phyloP scores from a whole-genome alignment of 2,797 vertebrate genomes.

The Helarctos malayanus region DNA sequence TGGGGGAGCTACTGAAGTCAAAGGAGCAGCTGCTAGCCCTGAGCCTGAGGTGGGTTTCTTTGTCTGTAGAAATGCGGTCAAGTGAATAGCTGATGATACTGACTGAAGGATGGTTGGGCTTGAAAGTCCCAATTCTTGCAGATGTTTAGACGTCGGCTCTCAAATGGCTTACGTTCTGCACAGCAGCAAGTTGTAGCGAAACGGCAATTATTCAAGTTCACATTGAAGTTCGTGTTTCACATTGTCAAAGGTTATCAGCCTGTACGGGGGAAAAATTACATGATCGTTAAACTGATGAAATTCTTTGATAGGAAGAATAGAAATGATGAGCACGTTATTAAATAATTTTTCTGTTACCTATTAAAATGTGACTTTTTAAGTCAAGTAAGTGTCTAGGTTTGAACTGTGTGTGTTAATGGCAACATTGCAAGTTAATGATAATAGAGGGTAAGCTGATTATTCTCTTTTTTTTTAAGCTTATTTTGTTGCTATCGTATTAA shows the following conservation, averaged over 20 bases:
- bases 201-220: constrained; percentile 29
- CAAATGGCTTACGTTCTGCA: constrained; percentile 49
- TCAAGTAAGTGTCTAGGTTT: constrained; percentile 33
- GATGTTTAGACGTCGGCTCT: neutral
- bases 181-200: constrained; percentile 36
- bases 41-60: constrained; percentile 93
- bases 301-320: constrained; percentile 64
- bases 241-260: constrained; percentile 53
- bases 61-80: neutral
- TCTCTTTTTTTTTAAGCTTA: neutral
- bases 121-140: neutral
- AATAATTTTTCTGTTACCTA: neutral
- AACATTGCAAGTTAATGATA: neutral
- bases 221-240: constrained; percentile 27
- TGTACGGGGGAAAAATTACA: neutral
- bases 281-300: neutral
- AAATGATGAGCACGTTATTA: constrained; percentile 61
- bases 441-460: neutral
- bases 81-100: neutral
- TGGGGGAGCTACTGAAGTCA: constrained; percentile 94
- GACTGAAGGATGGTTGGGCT: neutral
- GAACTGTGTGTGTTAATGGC: constrained; percentile 17
- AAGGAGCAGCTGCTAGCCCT: constrained; percentile 95
- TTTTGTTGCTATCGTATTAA: neutral
- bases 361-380: constrained; percentile 12